These are phyloP conservation scores for Bombylius discolor DNA, from an alignment of 2,888 invertebrate genomes.

Conservation along the genomic window DNA sequence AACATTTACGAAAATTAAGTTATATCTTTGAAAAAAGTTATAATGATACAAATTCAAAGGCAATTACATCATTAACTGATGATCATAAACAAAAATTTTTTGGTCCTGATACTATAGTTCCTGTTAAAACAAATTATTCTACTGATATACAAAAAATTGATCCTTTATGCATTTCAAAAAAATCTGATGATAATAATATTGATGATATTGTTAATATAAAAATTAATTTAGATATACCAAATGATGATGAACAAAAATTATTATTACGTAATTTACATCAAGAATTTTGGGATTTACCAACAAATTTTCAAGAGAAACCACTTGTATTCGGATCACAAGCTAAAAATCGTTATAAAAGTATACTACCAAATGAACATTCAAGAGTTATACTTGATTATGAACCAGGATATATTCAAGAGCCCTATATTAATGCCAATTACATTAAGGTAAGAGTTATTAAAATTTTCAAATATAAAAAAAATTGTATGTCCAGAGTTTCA, in stretches of 20 bases:
- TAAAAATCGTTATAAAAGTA: constrained; percentile 81
- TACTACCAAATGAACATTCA: constrained; percentile 79
- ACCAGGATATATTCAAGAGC: constrained; percentile 45
- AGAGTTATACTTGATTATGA: constrained; percentile 55
- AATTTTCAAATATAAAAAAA: neutral
- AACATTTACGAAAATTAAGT: constrained; percentile 46
- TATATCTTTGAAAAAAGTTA: constrained; percentile 46
- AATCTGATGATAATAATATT: neutral
- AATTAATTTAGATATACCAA: constrained; percentile 33
- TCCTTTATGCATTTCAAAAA: neutral
- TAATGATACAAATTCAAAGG: constrained; percentile 25
- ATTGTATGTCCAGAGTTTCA: no score
- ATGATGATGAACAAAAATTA: constrained; percentile 48
- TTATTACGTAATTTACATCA: constrained; percentile 58
- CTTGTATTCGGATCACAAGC: constrained; percentile 77
- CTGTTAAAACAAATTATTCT: no score
- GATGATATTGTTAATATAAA: constrained; percentile 7
- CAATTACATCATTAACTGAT: neutral
- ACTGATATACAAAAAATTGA: neutral
- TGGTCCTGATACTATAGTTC: neutral
- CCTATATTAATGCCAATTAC: constrained; percentile 89
- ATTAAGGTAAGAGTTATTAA: constrained; percentile 52
- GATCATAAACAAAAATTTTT: neutral
- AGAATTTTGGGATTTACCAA: constrained; percentile 90
- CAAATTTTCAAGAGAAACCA: constrained; percentile 82